phyloP scores from a whole-genome alignment of 2,888 invertebrate genomes.

The Hofmannophila pseudospretella region DNA sequence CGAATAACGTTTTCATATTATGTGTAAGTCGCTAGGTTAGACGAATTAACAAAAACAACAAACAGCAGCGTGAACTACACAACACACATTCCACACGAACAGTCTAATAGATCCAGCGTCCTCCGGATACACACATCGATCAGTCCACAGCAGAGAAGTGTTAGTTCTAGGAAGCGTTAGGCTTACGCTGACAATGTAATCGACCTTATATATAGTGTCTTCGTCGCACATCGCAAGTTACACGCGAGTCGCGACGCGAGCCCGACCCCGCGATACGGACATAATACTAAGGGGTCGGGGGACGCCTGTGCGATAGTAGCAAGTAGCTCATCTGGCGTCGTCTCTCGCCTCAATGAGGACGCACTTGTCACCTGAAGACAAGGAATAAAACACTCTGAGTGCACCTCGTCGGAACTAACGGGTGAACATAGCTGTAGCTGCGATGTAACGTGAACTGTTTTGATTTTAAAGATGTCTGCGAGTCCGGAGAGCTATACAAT shows the following conservation, averaged over 20 bases:
- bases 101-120: slow-evolving; percentile 67
- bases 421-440: slow-evolving; percentile 74
- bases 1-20: slow-evolving; percentile 35
- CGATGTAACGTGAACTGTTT: slow-evolving; percentile 73
- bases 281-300: slow-evolving; percentile 64
- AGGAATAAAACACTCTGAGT: slow-evolving; percentile 79
- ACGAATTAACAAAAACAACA: slow-evolving; percentile 46
- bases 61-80: slow-evolving; percentile 69
- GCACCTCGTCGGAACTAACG: slow-evolving; percentile 68
- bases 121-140: slow-evolving; percentile 72
- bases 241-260: slow-evolving; percentile 57
- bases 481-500: slow-evolving; percentile 71
- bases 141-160: slow-evolving; percentile 59
- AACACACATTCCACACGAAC: slow-evolving; percentile 73
- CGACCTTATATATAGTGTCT: slow-evolving; percentile 74
- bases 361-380: slow-evolving; percentile 89
- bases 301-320: slow-evolving; percentile 70
- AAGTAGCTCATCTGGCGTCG: slow-evolving; percentile 78
- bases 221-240: slow-evolving; percentile 76
- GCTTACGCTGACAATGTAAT: slow-evolving; percentile 75
- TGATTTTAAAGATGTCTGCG: slow-evolving; percentile 65
- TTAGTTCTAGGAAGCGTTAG: slow-evolving; percentile 75
- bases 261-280: slow-evolving; percentile 66
- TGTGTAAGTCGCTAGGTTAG: slow-evolving; percentile 21
- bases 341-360: slow-evolving; percentile 88